Evolutionary conservation across 2,888 invertebrate species (phyloP), one percentile per base, ranked within the genome.

Genomic region (Protodeltote pygarga): DNA sequence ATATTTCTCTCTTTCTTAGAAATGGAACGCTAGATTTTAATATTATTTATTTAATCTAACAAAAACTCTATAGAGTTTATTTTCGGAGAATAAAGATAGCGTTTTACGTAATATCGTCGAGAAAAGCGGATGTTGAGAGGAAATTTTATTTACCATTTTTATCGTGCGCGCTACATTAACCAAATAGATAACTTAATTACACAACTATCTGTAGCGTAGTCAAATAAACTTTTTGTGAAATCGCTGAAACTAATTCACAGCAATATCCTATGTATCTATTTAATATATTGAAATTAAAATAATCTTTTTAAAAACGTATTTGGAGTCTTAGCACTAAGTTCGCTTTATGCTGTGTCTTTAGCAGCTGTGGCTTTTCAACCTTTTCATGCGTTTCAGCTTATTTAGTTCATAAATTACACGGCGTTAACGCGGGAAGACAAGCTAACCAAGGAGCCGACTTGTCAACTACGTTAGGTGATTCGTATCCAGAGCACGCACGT

Each of bases 401-500:
- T 5, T 24, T 11, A 14, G 14, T 16, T 15, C 41, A 52, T 64
- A 28, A 37, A 29, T 37, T 31, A 62, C 29, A 23, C 41, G 33
- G 45, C 31, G 50, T 38, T 52, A 29, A 47, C 62, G 44, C 27
- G 15, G 37, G 10, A 15, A 14, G 50, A 54, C 34, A 32, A 6
- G 10, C n/a, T 10, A 31, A 27, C 48, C 47, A 49, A 33, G 29
- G 25, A 10, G 19, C 32, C 32, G 27, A 35, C 23, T 68, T 46
- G 52, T 57, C 66, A 59, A 59, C 57, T 65, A 48, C 55, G 55
- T 73, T 65, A 58, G n/a, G n/a, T n/a, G n/a, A 66, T 57, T 57
- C 49, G 57, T 64, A 68, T 61, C 39, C 66, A 49, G 65, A 65
- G 42, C 78, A 76, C 77, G 73, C 72, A 72, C 71, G 67, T 65